These are phyloP conservation scores for Coracopsis vasa DNA, from an alignment of 2,113 vertebrate species.

Conservation along the genomic window DNA sequence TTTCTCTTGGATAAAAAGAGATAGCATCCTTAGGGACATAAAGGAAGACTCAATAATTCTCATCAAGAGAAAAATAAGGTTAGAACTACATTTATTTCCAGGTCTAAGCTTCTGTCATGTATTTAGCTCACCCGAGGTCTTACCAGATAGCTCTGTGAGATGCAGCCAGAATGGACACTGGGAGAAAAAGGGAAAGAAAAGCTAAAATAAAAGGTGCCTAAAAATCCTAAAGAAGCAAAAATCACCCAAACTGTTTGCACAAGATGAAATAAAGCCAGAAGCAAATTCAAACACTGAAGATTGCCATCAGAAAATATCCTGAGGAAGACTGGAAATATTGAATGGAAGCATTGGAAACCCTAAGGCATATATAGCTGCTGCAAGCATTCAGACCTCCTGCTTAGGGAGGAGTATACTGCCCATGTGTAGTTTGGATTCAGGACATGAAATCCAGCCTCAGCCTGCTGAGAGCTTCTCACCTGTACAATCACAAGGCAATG, in stretches of 20 bases:
- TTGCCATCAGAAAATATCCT: not conserved
- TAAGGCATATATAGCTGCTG: not conserved
- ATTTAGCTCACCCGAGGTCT: not conserved
- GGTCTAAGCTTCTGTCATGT: not conserved
- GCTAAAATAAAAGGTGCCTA: not conserved
- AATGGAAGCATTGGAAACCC: not conserved
- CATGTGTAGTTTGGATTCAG: not conserved
- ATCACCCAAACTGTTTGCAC: not conserved
- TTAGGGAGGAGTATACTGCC: not conserved
- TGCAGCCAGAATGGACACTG: not conserved
- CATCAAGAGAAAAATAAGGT: not conserved
- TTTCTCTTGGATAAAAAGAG: not conserved
- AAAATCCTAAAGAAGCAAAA: not conserved
- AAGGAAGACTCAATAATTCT: not conserved
- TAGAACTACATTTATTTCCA: not conserved
- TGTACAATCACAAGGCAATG: not conserved
- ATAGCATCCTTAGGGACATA: not conserved
- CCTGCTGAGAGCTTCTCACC: not conserved
- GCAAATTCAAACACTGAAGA: not conserved
- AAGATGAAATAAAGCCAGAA: not conserved
- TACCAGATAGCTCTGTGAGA: not conserved
- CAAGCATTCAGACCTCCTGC: not conserved
- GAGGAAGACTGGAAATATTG: not conserved
- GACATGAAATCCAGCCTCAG: not conserved
- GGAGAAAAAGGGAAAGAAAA: not conserved